These are phyloP conservation scores for Lycopodina hypogea DNA, from an alignment of 37 sponge, comb jelly and placozoan species.

Conservation along the genomic window DNA sequence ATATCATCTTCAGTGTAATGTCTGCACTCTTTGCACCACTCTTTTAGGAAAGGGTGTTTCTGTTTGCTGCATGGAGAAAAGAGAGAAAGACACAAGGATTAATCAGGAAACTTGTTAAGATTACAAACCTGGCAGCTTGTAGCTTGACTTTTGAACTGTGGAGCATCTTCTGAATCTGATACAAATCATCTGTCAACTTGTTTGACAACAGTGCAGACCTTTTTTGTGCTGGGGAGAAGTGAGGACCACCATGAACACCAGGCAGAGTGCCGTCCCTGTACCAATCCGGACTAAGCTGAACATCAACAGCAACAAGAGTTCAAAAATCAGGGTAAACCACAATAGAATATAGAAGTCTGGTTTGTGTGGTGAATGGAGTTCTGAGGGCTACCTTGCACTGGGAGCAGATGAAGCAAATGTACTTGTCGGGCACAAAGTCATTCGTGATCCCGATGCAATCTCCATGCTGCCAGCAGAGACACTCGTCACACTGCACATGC, in stretches of 20 bases:
- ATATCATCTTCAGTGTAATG: slow-evolving; percentile 14
- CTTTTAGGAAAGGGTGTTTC: slow-evolving; percentile 57
- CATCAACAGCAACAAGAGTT: too few relatives aligned
- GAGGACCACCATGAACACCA: slow-evolving; percentile 29
- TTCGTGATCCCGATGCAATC: slow-evolving; percentile 68
- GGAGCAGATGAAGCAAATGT: slow-evolving; percentile 63
- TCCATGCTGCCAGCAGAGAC: slow-evolving; percentile 84
- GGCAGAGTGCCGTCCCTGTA: slow-evolving; percentile 56
- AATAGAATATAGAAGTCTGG: too few relatives aligned
- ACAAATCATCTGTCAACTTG: slow-evolving; percentile 23
- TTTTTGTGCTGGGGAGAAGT: slow-evolving; percentile 11
- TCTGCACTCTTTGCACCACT: slow-evolving; percentile 54
- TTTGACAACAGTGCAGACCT: slow-evolving; percentile 31
- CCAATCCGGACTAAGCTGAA: slow-evolving; percentile 59
- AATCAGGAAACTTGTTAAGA: too few relatives aligned
- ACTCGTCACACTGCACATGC: slow-evolving; percentile 76
- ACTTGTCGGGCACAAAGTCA: slow-evolving; percentile 50
- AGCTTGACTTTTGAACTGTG: slow-evolving; percentile 53
- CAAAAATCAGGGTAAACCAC: too few relatives aligned
- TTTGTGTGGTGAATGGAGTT: too few relatives aligned
- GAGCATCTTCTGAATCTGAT: slow-evolving; percentile 34
- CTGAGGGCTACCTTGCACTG: slow-evolving; percentile 27
- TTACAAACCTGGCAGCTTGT: slow-evolving; percentile 64
- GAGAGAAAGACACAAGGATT: too few relatives aligned
- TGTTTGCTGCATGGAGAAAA: too few relatives aligned